phyloP scores from a whole-genome alignment of 2,888 invertebrate genomes.

The Atethmia centrago region DNA sequence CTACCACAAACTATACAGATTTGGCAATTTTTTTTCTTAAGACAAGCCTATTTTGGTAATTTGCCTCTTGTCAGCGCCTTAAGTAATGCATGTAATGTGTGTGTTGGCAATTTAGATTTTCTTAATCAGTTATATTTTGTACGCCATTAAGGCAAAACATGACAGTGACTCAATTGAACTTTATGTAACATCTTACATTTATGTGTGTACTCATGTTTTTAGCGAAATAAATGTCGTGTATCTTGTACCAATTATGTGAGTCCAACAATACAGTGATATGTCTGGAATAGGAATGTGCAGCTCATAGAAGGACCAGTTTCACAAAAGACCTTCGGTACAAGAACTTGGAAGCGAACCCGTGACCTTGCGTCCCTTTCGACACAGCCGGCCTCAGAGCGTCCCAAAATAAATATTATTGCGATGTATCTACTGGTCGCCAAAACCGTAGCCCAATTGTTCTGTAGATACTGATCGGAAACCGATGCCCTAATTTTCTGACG shows the following conservation, averaged over 20 bases:
- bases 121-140: too few species aligned
- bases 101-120: too few species aligned
- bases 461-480: slow-evolving; percentile 39
- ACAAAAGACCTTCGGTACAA: slow-evolving; percentile 12
- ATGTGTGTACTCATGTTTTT: too few species aligned
- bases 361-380: slow-evolving; percentile 62
- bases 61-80: too few species aligned
- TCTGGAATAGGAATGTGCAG: neutral
- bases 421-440: slow-evolving; percentile 71
- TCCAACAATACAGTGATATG: neutral
- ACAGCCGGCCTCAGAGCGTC: slow-evolving; percentile 35
- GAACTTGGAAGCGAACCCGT: slow-evolving; percentile 50
- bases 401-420: slow-evolving; percentile 63
- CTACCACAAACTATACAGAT: too few species aligned
- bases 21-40: too few species aligned
- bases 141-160: too few species aligned
- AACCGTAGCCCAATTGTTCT: slow-evolving; percentile 72
- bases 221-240: too few species aligned
- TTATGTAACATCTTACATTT: too few species aligned
- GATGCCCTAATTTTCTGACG: slow-evolving; percentile 25
- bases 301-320: neutral
- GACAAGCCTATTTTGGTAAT: too few species aligned
- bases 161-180: too few species aligned
- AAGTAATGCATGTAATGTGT: too few species aligned
- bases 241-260: neutral